Conservation (phyloP, 64 coral and sea anemone genomes). For the Pocillopora damicornis region DNA sequence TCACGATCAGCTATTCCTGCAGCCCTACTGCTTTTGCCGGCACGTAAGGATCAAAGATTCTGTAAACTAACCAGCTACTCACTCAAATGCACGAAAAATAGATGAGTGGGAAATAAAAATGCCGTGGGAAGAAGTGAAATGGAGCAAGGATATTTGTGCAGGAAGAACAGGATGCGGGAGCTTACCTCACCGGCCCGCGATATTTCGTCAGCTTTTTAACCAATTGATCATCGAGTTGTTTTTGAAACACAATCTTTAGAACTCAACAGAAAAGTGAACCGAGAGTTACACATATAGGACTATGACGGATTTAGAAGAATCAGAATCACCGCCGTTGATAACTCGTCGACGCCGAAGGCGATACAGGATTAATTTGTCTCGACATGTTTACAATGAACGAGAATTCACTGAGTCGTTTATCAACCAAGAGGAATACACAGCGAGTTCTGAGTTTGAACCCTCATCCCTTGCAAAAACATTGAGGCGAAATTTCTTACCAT, state of each 20-base stretch:
- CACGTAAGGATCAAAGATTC: too few relatives aligned
- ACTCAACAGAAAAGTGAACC: background rate
- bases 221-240: background rate
- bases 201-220: background rate
- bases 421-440: constrained; percentile 5
- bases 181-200: background rate
- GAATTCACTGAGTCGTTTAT: constrained; percentile 52
- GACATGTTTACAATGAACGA: constrained; percentile 54
- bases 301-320: background rate
- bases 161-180: background rate
- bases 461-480: constrained; percentile 4
- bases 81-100: background rate
- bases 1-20: background rate
- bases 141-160: background rate
- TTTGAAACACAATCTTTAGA: too few relatives aligned
- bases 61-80: too few relatives aligned
- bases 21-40: too few relatives aligned
- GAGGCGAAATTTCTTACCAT: constrained; percentile 14
- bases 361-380: constrained; percentile 35
- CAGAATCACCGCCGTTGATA: background rate
- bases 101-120: background rate
- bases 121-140: background rate
- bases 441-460: background rate
- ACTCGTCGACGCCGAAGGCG: background rate
- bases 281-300: background rate